phyloP scores from a whole-genome alignment of 2,797 vertebrate genomes.

The Anguilla anguilla region DNA sequence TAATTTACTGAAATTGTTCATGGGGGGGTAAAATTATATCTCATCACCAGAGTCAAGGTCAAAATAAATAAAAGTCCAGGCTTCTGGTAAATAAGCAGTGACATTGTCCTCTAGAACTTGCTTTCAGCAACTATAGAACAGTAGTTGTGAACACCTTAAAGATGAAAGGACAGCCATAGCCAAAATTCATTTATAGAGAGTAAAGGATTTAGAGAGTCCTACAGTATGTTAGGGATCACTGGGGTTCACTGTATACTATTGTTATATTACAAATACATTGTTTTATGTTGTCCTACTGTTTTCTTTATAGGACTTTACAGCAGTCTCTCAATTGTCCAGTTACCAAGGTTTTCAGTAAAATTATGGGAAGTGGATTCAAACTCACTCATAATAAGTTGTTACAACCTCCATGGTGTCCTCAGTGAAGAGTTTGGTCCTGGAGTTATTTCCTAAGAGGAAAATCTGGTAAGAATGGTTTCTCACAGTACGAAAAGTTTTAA shows the following conservation, averaged over 20 bases:
- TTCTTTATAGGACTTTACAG: not conserved
- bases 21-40: not conserved
- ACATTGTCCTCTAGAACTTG: not conserved
- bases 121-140: not conserved
- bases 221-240: not conserved
- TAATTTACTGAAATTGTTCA: not conserved
- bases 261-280: not conserved
- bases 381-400: conserved; percentile 4
- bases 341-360: not conserved
- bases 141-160: not conserved
- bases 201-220: not conserved
- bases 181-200: not conserved
- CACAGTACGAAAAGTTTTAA: not conserved
- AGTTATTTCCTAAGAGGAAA: not conserved
- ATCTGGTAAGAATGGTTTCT: not conserved
- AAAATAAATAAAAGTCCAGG: not conserved
- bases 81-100: not conserved
- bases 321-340: not conserved
- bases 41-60: conserved; percentile 7
- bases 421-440: not conserved
- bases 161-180: not conserved
- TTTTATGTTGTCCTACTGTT: not conserved
- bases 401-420: conserved; percentile 22
- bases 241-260: not conserved
- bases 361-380: not conserved